phyloP scores from a whole-genome alignment of 1,140 invertebrate genomes.

The Scylla paramamosain region DNA sequence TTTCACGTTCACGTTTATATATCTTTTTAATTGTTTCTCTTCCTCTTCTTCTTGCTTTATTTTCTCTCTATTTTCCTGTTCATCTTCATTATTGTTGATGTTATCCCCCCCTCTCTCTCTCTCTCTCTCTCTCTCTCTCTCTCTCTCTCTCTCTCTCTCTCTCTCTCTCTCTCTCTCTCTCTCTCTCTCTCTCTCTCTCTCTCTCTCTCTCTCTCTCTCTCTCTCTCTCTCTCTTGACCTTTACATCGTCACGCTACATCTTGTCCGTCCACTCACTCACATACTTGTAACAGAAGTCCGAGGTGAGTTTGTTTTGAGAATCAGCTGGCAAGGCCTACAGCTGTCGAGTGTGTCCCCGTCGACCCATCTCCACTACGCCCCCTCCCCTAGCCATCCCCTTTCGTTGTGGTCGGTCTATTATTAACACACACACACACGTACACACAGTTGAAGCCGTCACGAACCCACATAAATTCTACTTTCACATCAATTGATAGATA shows the following conservation, averaged over 20 bases:
- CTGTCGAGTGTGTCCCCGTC: not conserved
- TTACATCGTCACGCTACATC: too few species aligned
- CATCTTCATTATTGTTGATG: not conserved
- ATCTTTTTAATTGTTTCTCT: too few species aligned
- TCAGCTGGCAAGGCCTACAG: not conserved
- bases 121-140: constrained; percentile 12
- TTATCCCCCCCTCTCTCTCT: not conserved
- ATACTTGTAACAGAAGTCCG: not conserved
- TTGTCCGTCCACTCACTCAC: too few species aligned
- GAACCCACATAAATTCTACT: not conserved
- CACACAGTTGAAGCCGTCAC: not conserved
- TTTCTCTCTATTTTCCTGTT: too few species aligned
- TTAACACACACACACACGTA: not conserved
- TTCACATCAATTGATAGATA: not conserved
- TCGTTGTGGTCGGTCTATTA: not conserved
- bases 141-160: not conserved
- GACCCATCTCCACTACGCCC: not conserved
- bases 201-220: not conserved
- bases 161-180: constrained; percentile 33
- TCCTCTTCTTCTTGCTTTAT: not conserved
- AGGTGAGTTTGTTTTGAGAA: not conserved
- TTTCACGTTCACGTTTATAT: too few species aligned
- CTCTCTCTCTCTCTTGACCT: too few species aligned
- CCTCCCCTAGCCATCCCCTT: not conserved
- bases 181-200: not conserved